phyloP scores from a whole-genome alignment of 1,140 invertebrate genomes.

The Panagrolaimus sp. region DNA sequence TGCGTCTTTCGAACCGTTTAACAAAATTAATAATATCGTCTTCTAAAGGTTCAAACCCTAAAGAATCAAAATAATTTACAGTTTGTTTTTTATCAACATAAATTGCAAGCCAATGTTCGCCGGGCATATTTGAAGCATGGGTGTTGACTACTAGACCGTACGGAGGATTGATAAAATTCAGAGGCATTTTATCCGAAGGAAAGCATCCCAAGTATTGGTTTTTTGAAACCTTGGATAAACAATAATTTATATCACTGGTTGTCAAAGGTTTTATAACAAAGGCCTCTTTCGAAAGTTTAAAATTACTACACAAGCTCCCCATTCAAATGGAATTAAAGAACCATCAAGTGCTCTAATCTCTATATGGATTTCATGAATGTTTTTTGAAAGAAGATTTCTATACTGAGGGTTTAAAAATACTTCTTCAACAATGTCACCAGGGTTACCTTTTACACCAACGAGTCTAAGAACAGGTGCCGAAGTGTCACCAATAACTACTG shows the following conservation, averaged over 20 bases:
- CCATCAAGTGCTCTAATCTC: not conserved
- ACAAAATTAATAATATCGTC: no score
- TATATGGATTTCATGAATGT: not conserved
- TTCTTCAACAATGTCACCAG: not conserved
- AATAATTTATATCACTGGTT: not conserved
- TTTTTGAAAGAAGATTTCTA: not conserved
- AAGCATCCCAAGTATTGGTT: not conserved
- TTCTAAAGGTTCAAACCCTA: no score
- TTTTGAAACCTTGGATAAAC: not conserved
- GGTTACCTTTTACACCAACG: not conserved
- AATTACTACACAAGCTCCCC: not conserved
- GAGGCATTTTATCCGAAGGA: not conserved
- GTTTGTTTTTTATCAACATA: not conserved
- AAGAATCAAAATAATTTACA: not conserved
- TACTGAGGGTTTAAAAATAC: constrained; percentile 4
- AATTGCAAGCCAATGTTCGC: not conserved
- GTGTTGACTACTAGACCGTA: not conserved
- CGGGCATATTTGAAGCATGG: not conserved
- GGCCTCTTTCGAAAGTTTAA: not conserved
- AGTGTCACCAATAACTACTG: not conserved
- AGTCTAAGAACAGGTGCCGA: not conserved
- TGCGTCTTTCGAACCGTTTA: no score
- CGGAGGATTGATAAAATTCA: not conserved
- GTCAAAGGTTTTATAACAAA: not conserved
- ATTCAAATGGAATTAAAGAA: not conserved